These are phyloP conservation scores for Arrhamphus sclerolepis DNA, from an alignment of 2,797 vertebrate species.

Conservation along the genomic window DNA sequence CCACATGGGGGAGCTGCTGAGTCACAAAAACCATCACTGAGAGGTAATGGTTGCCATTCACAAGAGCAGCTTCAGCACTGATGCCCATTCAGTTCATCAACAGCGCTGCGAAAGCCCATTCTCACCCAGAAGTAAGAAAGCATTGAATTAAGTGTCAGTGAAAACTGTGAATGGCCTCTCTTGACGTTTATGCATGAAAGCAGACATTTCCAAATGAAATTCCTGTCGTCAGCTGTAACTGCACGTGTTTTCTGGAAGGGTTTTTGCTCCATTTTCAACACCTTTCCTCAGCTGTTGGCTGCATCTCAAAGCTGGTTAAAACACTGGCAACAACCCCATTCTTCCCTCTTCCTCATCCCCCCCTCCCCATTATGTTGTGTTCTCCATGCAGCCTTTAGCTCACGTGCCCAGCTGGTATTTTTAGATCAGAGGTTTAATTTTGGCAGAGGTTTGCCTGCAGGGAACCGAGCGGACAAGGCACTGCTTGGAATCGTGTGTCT, in stretches of 20 bases:
- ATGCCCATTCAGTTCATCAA: slow-evolving; percentile 53
- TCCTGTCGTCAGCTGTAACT: slow-evolving; percentile 1
- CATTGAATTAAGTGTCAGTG: background rate
- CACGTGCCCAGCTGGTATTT: slow-evolving; percentile 66
- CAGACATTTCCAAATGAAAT: background rate
- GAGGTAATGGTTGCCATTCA: slow-evolving; percentile 39
- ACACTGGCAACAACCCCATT: background rate
- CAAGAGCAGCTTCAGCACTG: slow-evolving; percentile 19
- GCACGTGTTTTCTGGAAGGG: background rate
- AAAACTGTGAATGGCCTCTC: background rate
- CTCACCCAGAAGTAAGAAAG: slow-evolving; percentile 47
- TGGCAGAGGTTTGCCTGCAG: slow-evolving; percentile 60
- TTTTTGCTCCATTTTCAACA: background rate
- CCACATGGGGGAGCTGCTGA: slow-evolving; percentile 43
- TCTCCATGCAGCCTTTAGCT: slow-evolving; percentile 42
- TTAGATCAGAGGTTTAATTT: slow-evolving; percentile 74
- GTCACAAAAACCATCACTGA: background rate
- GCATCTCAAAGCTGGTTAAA: slow-evolving; percentile 32
- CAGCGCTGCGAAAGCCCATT: slow-evolving; percentile 11
- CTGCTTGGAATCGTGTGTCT: slow-evolving; percentile 36
- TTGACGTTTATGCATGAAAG: background rate
- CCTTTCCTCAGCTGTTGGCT: background rate
- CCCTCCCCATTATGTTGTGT: slow-evolving; percentile 40
- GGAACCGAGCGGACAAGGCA: slow-evolving; percentile 27
- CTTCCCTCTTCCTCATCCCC: background rate